phyloP scores from a whole-genome alignment of 2,797 vertebrate species.

The Poeciliopsis infans region DNA sequence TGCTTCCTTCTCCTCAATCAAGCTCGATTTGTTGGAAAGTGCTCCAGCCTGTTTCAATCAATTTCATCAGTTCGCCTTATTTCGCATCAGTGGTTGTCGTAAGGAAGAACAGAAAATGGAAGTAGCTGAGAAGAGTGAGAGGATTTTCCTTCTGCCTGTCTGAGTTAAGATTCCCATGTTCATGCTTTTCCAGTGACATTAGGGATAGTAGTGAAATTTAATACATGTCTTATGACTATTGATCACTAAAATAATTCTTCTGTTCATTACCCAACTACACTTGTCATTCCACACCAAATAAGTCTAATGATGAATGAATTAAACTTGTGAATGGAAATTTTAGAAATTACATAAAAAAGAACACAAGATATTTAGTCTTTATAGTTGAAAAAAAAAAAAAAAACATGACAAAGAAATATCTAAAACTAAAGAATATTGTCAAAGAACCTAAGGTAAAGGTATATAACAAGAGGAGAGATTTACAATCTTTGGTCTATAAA shows the following conservation, averaged over 20 bases:
- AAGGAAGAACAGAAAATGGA: constrained; percentile 4
- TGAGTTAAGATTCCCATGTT: constrained; percentile 17
- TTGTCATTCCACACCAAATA: neutral
- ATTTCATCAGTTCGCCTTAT: neutral
- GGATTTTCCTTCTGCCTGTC: neutral
- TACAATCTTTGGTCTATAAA: neutral
- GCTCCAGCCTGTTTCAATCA: constrained; percentile 27
- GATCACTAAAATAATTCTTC: neutral
- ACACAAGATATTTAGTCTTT: neutral
- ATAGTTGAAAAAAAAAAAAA: neutral
- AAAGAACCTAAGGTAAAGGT: neutral
- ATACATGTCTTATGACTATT: constrained; percentile 6
- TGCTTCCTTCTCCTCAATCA: constrained; percentile 24
- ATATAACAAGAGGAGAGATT: neutral
- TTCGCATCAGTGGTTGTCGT: constrained; percentile 32
- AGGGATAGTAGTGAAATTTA: neutral
- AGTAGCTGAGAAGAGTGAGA: constrained; percentile 1
- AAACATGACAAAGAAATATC: neutral
- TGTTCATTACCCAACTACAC: neutral
- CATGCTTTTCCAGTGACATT: constrained; percentile 7
- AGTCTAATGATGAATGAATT: neutral
- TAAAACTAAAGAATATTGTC: neutral
- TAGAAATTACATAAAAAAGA: neutral
- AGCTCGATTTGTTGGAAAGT: constrained; percentile 1
- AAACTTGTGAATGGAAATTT: neutral